Conservation (phyloP, 2,113 vertebrate genomes). For the Cyanoderma ruficeps region DNA sequence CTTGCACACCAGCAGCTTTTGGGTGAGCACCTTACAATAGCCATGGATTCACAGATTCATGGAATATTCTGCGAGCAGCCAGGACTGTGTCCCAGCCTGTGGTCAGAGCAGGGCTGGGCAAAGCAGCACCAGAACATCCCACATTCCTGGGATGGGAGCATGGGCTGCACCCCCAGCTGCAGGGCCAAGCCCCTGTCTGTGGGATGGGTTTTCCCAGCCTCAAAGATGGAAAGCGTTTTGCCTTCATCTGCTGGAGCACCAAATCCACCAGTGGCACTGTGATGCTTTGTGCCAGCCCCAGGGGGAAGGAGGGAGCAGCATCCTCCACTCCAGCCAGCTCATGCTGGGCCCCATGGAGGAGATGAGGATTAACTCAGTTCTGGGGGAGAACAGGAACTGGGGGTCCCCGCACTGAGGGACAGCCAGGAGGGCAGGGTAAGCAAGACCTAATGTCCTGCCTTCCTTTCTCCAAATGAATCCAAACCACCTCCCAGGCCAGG, state of each 20-base stretch:
- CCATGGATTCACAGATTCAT: not conserved
- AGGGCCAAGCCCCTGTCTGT: not conserved
- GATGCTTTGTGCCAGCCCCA: not conserved
- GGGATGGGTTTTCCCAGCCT: not conserved
- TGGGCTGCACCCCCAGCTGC: fast-evolving
- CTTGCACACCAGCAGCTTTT: not conserved
- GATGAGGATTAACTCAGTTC: not conserved
- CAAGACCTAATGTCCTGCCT: not conserved
- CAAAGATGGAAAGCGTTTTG: not conserved
- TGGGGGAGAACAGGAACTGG: not conserved
- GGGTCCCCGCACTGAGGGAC: fast-evolving
- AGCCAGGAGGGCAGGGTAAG: not conserved
- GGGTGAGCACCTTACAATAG: not conserved
- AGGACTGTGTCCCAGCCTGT: not conserved
- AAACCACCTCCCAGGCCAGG: not conserved
- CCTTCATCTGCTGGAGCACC: not conserved
- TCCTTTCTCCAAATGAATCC: not conserved
- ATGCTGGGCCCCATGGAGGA: not conserved
- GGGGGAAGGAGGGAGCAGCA: not conserved
- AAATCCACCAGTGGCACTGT: not conserved
- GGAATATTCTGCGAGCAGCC: not conserved
- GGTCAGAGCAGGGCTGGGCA: not conserved
- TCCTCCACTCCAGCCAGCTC: not conserved
- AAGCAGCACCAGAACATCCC: not conserved
- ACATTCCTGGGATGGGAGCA: not conserved